These are phyloP conservation scores for Leptinotarsa juncta DNA, from an alignment of 2,888 invertebrate species.

Conservation along the genomic window DNA sequence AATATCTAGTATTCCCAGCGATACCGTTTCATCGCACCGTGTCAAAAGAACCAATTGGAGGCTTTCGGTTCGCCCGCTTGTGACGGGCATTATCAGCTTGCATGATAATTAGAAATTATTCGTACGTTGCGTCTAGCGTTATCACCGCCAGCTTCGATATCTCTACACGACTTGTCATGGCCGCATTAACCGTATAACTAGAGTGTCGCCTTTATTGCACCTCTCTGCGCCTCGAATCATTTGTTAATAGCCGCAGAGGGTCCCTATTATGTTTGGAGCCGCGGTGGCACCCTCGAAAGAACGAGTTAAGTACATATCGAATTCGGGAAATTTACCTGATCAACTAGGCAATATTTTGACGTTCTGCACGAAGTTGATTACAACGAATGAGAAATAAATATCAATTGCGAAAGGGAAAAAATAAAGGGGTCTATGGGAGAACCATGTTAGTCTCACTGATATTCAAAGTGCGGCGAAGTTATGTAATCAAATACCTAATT, in stretches of 20 bases:
- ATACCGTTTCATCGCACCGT: constrained; percentile 7
- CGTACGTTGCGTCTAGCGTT: constrained; percentile 31
- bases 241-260: constrained; percentile 13
- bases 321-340: constrained; percentile 7
- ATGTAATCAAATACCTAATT: no score
- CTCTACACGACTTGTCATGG: constrained; percentile 22
- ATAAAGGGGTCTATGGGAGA: no score
- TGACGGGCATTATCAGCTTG: constrained; percentile 38
- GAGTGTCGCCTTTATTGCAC: constrained; percentile 6
- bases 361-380: background rate
- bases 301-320: constrained; percentile 2
- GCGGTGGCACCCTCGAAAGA: background rate
- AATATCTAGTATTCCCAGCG: constrained; percentile 13
- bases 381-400: background rate
- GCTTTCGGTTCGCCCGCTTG: constrained; percentile 32
- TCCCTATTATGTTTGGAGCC: constrained; percentile 9
- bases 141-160: constrained; percentile 21
- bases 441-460: no score
- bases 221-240: constrained; percentile 8
- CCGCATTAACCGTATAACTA: constrained; percentile 10
- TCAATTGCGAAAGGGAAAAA: no score
- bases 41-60: constrained; percentile 19
- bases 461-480: no score
- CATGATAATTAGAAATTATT: constrained; percentile 45
- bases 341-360: constrained; percentile 12